These are phyloP conservation scores for Drosophila ohnishii DNA, from an alignment of 1,140 invertebrate genomes.

Conservation along the genomic window DNA sequence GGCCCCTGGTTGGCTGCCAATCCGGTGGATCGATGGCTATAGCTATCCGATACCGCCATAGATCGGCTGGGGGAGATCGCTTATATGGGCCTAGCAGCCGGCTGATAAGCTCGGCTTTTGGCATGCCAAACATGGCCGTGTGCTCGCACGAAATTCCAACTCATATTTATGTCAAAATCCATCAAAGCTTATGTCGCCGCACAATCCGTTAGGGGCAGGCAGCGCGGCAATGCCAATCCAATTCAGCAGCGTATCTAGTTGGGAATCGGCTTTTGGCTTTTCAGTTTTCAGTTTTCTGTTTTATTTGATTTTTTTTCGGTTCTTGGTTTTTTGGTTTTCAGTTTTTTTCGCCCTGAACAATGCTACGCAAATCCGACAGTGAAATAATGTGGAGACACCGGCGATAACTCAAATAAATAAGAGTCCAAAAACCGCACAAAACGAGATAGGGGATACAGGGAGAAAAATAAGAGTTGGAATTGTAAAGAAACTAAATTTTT, in stretches of 20 bases:
- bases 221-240: slow-evolving; percentile 23
- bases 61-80: slow-evolving; percentile 27
- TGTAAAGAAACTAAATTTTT: too few relatives aligned
- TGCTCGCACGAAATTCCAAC: slow-evolving; percentile 66
- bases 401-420: slow-evolving; percentile 50
- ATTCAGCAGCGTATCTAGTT: slow-evolving; percentile 38
- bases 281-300: slow-evolving; percentile 20
- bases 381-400: slow-evolving; percentile 67
- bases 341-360: slow-evolving; percentile 59
- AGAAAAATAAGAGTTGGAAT: not conserved
- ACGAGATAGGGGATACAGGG: not conserved
- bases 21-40: slow-evolving; percentile 21
- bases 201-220: slow-evolving; percentile 59
- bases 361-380: slow-evolving; percentile 76
- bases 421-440: slow-evolving; percentile 19
- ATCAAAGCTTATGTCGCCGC: slow-evolving; percentile 79
- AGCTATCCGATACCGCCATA: slow-evolving; percentile 1
- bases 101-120: slow-evolving; percentile 64
- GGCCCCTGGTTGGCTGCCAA: slow-evolving; percentile 63
- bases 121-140: slow-evolving; percentile 58
- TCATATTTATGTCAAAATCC: slow-evolving; percentile 82
- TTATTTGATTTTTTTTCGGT: not conserved
- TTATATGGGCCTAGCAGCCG: slow-evolving; percentile 46
- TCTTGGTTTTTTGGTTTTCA: slow-evolving; percentile 33
- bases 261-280: slow-evolving; percentile 45